Percentiles rank a stretch among this genome's conserved stretches.
phyloP scores from a whole-genome alignment of 2,797 vertebrate genomes.

The Catharus ustulatus region DNA sequence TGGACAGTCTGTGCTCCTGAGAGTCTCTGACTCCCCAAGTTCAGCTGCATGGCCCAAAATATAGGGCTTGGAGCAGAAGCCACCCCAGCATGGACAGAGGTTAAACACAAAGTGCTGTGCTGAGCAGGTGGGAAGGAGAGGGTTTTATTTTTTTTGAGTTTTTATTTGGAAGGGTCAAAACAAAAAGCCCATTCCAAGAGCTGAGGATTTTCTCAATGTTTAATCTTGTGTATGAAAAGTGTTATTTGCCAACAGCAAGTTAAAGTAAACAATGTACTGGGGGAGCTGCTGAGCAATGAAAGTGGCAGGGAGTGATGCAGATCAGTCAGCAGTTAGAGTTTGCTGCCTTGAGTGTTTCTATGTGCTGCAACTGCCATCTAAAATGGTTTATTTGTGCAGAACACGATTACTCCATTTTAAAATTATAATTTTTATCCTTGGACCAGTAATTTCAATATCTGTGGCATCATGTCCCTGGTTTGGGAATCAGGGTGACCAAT shows the following conservation, averaged over 20 bases:
- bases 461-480: background rate
- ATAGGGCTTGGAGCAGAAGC: background rate
- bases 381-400: background rate
- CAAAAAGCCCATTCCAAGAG: background rate
- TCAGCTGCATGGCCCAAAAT: fast-evolving
- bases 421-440: background rate
- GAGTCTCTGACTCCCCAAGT: background rate
- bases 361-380: background rate
- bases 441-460: background rate
- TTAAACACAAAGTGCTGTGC: background rate
- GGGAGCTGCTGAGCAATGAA: background rate
- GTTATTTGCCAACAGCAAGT: background rate
- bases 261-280: background rate
- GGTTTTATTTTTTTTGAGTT: background rate
- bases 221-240: background rate
- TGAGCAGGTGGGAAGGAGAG: background rate
- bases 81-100: fast-evolving
- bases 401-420: background rate
- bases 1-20: background rate
- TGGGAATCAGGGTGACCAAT: background rate
- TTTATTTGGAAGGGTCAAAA: background rate
- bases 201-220: fast-evolving
- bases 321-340: background rate
- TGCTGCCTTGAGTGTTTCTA: background rate
- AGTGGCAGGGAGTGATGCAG: background rate